Conservation (phyloP, 2,888 invertebrate genomes). For the Melanotus villosus region DNA sequence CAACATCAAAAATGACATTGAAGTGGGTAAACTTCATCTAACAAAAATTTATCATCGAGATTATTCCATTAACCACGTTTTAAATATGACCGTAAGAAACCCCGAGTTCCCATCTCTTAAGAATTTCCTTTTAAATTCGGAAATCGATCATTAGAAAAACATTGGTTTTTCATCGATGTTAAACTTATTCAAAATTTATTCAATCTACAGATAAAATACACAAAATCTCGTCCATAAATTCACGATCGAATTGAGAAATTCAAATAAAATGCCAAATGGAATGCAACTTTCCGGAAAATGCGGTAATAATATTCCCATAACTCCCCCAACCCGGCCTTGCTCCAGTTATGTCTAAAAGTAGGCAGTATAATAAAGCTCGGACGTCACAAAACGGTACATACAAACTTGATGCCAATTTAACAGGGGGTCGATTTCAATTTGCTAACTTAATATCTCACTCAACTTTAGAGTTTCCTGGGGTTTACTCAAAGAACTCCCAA, state of each 20-base stretch:
- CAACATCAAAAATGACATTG: neutral
- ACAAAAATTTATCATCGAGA: too few species aligned
- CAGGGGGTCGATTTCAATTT: conserved; percentile 13
- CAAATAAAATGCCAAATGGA: conserved; percentile 21
- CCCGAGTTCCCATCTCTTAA: too few species aligned
- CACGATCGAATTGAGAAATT: conserved; percentile 13
- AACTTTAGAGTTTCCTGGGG: neutral
- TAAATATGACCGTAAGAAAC: too few species aligned
- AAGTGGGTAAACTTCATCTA: too few species aligned
- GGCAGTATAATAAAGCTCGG: conserved; percentile 2
- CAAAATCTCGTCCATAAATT: conserved; percentile 13
- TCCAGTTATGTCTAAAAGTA: conserved; percentile 3
- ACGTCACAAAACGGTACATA: conserved; percentile 15
- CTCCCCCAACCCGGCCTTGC: conserved; percentile 6
- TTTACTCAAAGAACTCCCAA: neutral
- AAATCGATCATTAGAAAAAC: too few species aligned
- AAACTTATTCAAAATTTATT: neutral
- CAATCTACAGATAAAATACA: neutral
- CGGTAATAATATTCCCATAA: conserved; percentile 23
- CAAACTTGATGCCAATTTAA: conserved; percentile 14
- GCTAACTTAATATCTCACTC: conserved; percentile 1
- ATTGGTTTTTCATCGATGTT: too few species aligned
- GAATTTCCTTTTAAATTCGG: too few species aligned
- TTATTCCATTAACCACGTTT: too few species aligned
- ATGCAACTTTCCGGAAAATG: conserved; percentile 21